A percentile compares a stretch with the other conserved stretches of the same genome.
These are phyloP conservation scores for Pseudeuparius sepicola DNA, from an alignment of 2,888 invertebrate genomes.

Conservation along the genomic window DNA sequence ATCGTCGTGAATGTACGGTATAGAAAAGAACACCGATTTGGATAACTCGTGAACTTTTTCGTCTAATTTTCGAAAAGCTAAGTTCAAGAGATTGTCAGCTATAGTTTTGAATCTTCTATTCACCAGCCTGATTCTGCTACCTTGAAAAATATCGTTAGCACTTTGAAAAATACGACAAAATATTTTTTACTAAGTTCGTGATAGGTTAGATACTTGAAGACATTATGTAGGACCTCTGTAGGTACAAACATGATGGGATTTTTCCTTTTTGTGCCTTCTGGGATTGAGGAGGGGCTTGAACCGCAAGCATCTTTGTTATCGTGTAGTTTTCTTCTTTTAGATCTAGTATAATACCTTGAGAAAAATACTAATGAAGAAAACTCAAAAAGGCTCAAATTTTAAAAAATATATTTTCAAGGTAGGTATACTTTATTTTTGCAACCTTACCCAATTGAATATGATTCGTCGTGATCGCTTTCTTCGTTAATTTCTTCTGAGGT, in stretches of 20 bases:
- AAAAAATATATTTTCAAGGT: no score
- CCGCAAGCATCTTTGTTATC: conserved; percentile 22
- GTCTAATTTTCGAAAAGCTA: conserved; percentile 26
- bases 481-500: conserved; percentile 28
- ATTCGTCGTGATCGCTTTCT: conserved; percentile 23
- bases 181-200: conserved; percentile 31
- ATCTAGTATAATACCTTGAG: conserved; percentile 26
- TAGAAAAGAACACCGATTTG: conserved; percentile 25
- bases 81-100: conserved; percentile 31
- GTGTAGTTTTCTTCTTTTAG: conserved; percentile 22
- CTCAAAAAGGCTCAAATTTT: no score
- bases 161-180: background rate
- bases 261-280: conserved; percentile 25
- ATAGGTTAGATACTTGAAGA: conserved; percentile 30
- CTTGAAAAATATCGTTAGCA: conserved; percentile 22
- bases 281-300: conserved; percentile 7
- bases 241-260: conserved; percentile 31
- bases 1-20: conserved; percentile 30
- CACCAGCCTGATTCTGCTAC: conserved; percentile 29
- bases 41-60: conserved; percentile 25
- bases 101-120: conserved; percentile 30
- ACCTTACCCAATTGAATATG: conserved; percentile 6
- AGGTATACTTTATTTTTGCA: no score
- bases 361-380: no score
- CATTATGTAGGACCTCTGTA: conserved; percentile 30